These are phyloP conservation scores for Pygmarrhopalites habei DNA, from an alignment of 1,140 invertebrate genomes.

Conservation along the genomic window DNA sequence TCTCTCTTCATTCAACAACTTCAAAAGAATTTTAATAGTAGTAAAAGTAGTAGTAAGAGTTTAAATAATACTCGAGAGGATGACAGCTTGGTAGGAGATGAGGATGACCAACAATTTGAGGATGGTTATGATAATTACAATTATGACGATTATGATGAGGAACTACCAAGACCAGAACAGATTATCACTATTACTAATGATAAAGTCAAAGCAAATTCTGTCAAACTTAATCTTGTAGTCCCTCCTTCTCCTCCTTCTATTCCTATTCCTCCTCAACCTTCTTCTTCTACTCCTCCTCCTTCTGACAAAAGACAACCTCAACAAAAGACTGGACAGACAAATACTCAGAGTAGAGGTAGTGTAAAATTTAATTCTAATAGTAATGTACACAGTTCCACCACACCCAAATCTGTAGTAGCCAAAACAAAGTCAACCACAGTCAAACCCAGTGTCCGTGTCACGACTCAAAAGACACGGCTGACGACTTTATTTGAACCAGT, in stretches of 20 bases:
- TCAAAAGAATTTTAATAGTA: too few species aligned
- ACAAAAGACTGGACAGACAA: background rate
- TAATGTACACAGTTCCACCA: background rate
- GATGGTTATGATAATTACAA: background rate
- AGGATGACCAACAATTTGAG: too few species aligned
- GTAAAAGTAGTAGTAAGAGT: too few species aligned
- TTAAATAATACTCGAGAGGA: too few species aligned
- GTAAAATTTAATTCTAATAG: background rate
- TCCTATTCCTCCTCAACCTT: background rate
- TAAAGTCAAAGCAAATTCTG: too few species aligned
- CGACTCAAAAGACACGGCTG: background rate
- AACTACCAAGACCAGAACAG: too few species aligned
- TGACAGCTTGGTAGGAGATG: too few species aligned
- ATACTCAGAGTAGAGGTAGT: background rate
- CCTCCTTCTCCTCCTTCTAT: background rate
- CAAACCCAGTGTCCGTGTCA: too few species aligned
- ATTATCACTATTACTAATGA: too few species aligned
- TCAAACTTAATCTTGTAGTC: too few species aligned
- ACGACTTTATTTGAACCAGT: conserved; percentile 8
- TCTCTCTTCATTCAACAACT: too few species aligned
- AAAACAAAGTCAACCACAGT: too few species aligned
- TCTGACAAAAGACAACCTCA: background rate
- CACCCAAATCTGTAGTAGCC: background rate
- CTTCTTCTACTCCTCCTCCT: background rate
- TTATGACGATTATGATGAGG: background rate